Evolutionary conservation across 2,113 vertebrate genomes (phyloP), one percentile per base, ranked within the genome.

Genomic region (Bettongia penicillata): DNA sequence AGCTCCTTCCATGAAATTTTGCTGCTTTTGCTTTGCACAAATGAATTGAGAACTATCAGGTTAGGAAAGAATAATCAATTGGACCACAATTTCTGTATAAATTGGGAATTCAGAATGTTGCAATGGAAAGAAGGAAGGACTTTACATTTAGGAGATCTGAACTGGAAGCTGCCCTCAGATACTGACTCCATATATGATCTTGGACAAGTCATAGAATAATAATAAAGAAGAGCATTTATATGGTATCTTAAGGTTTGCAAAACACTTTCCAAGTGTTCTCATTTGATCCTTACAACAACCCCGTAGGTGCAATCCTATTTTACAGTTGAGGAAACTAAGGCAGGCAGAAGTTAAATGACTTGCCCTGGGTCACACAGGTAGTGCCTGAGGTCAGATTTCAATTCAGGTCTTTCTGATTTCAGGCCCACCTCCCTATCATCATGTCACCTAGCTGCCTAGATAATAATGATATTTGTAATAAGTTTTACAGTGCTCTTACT

Each of bases 31-130:
- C 31, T 37, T 31, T 68, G 31, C 12, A 14, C 2, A 37, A 37
- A 68, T 68, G 31, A 96, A 57, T 51, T 49, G 57, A 84, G 93
- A 89, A 94, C 3, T 1, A 96, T 57, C 53, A 95, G 94, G 93
- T 92, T 95, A 14, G 0, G 97, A 91, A 97, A 95, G 92, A 93
- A 93, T 91, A 49, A 47, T 84, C n/a, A 95, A 89, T 92, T 93
- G 90, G 96, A 97, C 95, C 94, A 57, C 89, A 96, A 51, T 97
- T 90, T 97, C 19, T 8, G 95, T 96, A 91, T 97, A 95, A 28
- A 61, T 61, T 61, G 55, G 28, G 28, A 31, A 10, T 61, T 28
- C 9, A 31, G 28, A 61, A 8, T 57, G 55, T 25, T 28, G 9
- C 26, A 61, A 31, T 31, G 55, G 55, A 61, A 61, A 26, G 53